A percentile compares a stretch with the other conserved stretches of the same genome.
Evolutionary conservation across 2,797 vertebrate genomes (phyloP).

Genomic region (Mallotus villosus): DNA sequence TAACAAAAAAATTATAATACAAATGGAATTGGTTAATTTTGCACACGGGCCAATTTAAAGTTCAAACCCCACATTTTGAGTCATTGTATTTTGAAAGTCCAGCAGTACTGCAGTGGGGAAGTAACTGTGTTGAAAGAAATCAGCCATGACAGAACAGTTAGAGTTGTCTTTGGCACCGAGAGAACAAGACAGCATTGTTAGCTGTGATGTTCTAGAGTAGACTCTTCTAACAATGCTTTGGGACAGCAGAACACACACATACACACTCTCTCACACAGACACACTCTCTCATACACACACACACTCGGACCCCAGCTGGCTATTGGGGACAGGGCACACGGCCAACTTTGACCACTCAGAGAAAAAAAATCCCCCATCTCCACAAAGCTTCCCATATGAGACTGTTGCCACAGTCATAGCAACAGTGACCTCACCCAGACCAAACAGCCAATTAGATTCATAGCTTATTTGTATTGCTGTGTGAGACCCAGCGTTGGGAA

Average conservation of each 20-base stretch:
- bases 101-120: not conserved
- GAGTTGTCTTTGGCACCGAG: not conserved
- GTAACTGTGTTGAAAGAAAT: not conserved
- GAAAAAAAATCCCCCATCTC: not conserved
- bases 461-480: not conserved
- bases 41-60: not conserved
- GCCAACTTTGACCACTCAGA: not conserved
- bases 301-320: not conserved
- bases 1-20: not conserved
- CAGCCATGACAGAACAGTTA: not conserved
- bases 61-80: not conserved
- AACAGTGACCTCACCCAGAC: conserved; percentile 12
- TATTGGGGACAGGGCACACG: not conserved
- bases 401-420: not conserved
- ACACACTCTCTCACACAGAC: not conserved
- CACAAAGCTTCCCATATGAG: not conserved
- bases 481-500: not conserved
- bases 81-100: not conserved
- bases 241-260: conserved; percentile 2
- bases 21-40: not conserved
- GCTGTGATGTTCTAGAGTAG: not conserved
- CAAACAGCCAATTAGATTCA: conserved; percentile 5
- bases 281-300: conserved; percentile 9
- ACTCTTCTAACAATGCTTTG: conserved; percentile 22
- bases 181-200: conserved; percentile 25